Base-by-base conservation (phyloP, 2,888 invertebrate genomes). In the Drosophila pseudotakahashii region DNA sequence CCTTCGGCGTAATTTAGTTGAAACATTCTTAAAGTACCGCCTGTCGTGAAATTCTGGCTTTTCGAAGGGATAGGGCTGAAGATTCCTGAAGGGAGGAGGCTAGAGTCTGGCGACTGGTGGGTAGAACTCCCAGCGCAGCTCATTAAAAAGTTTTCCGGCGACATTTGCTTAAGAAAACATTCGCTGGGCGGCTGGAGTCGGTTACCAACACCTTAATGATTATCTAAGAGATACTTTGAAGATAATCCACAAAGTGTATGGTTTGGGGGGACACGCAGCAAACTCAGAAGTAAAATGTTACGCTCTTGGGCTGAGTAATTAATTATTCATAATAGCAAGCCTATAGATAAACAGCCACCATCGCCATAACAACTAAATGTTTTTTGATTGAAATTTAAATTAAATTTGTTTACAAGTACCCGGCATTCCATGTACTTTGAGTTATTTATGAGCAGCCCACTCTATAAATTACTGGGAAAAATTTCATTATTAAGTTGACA, bases 21-120 rank as follows among this genome's bases (percentile, higher is more conserved):
- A 83, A 88, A 86, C 87, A 82, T 83, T 86, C 87, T 88, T 88
- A 80, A 88, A 88, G 82, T 72, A 73, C 44, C 62, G 77, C 73
- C 57, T 72, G 81, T 87, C 81, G 64, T 77, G 69, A 77, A 79
- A 59, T 75, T 26, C 44, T 37, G 44, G 37, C 32, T 37, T 23
- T 52, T 42, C 14, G 42, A 6, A 19, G 26, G 36, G 30, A 34
- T 16, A 42, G 53, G 45, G 41, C 37, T 37, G 3, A 10, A 11
- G 32, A 34, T 50, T 42, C 45, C 16, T 42, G 47, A 51, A 45
- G 39, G 64, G 47, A 30, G 57, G 50, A 26, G 37, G 23, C 23
- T 23, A 3, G 23, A 23, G 23, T 23, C 23, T 23, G 23, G 39
- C 47, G 67, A 34, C 30, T 30, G 32, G 41, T 42, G 32, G 16